phyloP scores from a whole-genome alignment of 2,113 vertebrate genomes.

The Geococcyx californianus region DNA sequence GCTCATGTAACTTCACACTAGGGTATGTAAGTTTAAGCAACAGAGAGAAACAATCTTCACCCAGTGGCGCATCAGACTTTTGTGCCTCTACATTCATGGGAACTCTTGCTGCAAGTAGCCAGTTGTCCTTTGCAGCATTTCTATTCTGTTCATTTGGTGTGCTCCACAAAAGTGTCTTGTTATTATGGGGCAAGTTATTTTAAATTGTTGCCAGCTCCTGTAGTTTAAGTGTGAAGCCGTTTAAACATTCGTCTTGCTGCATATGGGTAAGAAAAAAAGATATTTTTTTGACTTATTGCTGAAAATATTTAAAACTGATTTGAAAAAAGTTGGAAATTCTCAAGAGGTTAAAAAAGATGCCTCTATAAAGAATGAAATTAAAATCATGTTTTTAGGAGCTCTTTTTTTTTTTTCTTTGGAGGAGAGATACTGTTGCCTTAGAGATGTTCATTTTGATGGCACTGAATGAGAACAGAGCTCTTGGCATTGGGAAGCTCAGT shows the following conservation, averaged over 20 bases:
- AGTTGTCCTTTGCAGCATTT: not conserved
- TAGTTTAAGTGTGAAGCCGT: not conserved
- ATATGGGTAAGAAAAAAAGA: not conserved
- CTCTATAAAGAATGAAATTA: not conserved
- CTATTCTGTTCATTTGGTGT: not conserved
- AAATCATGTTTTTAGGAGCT: not conserved
- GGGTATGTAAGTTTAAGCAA: not conserved
- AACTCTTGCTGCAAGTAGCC: not conserved
- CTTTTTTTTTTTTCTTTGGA: not conserved
- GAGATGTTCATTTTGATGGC: not conserved
- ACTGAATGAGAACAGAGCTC: not conserved
- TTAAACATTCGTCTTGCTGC: not conserved
- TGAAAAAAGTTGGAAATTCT: not conserved
- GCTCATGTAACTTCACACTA: not conserved
- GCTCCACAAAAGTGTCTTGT: not conserved
- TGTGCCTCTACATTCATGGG: rapidly evolving
- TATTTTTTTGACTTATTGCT: not conserved
- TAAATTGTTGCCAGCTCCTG: not conserved
- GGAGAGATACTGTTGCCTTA: not conserved
- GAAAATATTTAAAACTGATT: not conserved
- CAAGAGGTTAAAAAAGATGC: not conserved
- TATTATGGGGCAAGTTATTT: not conserved
- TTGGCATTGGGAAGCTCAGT: not conserved
- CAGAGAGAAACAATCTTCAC: not conserved
- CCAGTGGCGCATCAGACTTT: not conserved